Evolutionary conservation across 1,140 invertebrate genomes (phyloP).

Genomic region (Pseudobourletiella spinata): DNA sequence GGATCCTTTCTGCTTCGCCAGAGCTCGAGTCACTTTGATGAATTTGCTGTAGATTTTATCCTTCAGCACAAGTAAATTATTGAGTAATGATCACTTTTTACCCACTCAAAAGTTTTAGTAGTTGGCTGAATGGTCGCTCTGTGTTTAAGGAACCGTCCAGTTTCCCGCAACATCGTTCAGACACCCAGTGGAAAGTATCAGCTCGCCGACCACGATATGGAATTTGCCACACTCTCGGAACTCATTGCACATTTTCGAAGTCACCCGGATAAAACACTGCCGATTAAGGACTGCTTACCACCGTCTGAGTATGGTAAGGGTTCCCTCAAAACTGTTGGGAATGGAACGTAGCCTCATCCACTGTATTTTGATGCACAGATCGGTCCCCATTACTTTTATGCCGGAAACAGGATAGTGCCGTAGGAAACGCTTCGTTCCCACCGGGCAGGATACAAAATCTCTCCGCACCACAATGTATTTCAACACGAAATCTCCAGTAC

Average conservation of each 20-base stretch:
- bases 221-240: constrained; percentile 53
- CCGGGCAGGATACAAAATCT: too few species aligned
- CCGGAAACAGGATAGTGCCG: constrained; percentile 41
- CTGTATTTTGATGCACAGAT: too few species aligned
- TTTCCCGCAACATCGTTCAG: constrained; percentile 6
- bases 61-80: constrained; percentile 52
- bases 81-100: too few species aligned
- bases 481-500: constrained; percentile 53
- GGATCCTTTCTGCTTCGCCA: constrained; percentile 73
- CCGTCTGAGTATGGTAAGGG: constrained; percentile 71
- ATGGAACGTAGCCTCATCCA: too few species aligned
- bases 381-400: constrained; percentile 64
- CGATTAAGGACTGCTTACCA: constrained; percentile 63
- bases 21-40: constrained; percentile 64
- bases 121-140: too few species aligned
- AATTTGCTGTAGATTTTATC: constrained; percentile 70
- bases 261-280: constrained; percentile 46
- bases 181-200: constrained; percentile 18
- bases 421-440: too few species aligned
- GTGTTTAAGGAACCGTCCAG: too few species aligned
- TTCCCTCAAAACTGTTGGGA: too few species aligned
- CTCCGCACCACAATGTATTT: constrained; percentile 48
- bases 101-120: too few species aligned
- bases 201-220: constrained; percentile 35
- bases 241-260: constrained; percentile 49